Evolutionary conservation across 2,797 vertebrate genomes (phyloP), one percentile per base, ranked within the genome.

Genomic region (Gephyroberyx darwinii): DNA sequence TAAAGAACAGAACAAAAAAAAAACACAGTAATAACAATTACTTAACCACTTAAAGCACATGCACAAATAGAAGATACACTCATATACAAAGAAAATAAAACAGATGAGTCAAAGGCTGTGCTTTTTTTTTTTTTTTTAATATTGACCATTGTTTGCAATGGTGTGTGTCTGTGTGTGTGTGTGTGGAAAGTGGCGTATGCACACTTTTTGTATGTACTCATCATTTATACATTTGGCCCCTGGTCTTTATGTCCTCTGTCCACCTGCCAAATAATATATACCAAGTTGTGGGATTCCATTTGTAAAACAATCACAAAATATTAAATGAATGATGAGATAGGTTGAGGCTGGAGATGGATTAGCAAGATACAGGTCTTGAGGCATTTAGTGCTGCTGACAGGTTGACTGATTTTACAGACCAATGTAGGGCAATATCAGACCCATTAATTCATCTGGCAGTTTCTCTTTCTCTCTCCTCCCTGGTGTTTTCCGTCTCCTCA

Each of bases 201-300:
- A 26, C 26, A 26, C 26, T 26, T 26, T 26, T 26, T 26, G 26
- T 26, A 4, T 26, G 2, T 26, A 26, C 26, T 2, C 26, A 26
- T 26, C 4, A 4, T 26, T 26, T 26, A 26, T 26, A 26, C 26
- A 26, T 26, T 26, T 26, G 26, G 26, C 26, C 26, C 26, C 20
- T 48, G 19, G 39, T 33, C 51, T 48, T 41, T 53, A 31, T 4
- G 37, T 12, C 14, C 10, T 22, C 16, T 30, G 43, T 9, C n/a
- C 22, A 14, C 66, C 8, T 53, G 65, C 53, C 53, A 57, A 45
- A 39, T 47, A 66, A 54, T 30, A 33, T 57, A 67, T 67, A 31
- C 26, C 41, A 30, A 20, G 39, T 26, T 16, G 30, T 10, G 8
- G 53, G 26, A 4, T 19, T 33, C 41, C n/a, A 48, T 67, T n/a